Evolutionary conservation across 2,888 invertebrate species (phyloP).

Genomic region (Apamea monoglypha): DNA sequence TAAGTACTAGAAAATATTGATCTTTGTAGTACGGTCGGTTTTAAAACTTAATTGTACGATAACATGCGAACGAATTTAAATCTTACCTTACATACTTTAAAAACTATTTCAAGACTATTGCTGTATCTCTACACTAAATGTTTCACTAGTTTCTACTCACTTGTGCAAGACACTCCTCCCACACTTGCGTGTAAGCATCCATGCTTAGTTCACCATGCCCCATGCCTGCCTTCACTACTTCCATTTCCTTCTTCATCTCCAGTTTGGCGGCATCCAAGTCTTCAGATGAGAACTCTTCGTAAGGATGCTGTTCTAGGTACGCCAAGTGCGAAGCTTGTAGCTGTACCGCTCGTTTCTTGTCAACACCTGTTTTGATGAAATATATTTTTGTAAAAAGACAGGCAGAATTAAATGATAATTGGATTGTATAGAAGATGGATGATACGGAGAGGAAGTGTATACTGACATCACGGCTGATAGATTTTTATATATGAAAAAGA

Average conservation of each 20-base stretch:
- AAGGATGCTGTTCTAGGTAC: constrained; percentile 96
- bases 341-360: constrained; percentile 90
- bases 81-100: no score
- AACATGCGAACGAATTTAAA: background rate
- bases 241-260: constrained; percentile 95
- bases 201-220: constrained; percentile 97
- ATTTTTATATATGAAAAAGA: background rate
- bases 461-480: background rate
- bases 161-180: constrained; percentile 99
- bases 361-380: constrained; percentile 74
- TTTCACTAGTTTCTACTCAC: constrained; percentile 80
- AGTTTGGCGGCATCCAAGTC: constrained; percentile 92
- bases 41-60: background rate
- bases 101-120: no score
- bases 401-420: background rate
- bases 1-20: background rate
- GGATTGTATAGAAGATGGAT: background rate
- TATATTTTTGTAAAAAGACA: background rate
- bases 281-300: constrained; percentile 92
- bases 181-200: constrained; percentile 98
- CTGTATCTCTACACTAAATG: no score
- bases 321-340: constrained; percentile 93
- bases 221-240: constrained; percentile 97
- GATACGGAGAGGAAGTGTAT: background rate
- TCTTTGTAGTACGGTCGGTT: background rate